Evolutionary conservation across 2,888 invertebrate species (phyloP), one percentile per base, ranked within the genome.

Genomic region (Amphipoea oculea): DNA sequence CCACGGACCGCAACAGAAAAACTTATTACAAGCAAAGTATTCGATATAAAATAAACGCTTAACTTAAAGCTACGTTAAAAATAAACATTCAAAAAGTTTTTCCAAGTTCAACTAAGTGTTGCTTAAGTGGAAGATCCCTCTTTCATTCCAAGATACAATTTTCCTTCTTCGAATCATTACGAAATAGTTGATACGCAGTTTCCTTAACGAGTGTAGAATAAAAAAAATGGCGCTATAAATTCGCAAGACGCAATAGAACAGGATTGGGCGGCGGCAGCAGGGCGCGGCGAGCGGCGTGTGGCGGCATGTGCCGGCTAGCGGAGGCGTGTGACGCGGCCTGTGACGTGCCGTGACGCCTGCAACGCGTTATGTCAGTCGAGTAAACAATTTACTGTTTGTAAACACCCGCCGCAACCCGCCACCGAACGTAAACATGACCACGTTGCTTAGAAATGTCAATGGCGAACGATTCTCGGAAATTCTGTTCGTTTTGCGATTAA

Each of bases 341-440:
- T 90, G 92, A 90, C 91, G 92, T 87, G 81, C 73, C 82, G 85
- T 93, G 93, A 92, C 93, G 93, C 91, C 85, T 92, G 94, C 94
- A 92, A 88, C 89, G 89, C 89, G 92, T 93, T 91, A 92, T 94
- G 93, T 94, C 93, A 94, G 93, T 92, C 90, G 91, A 92, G 95
- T 95, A 95, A 95, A 96, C 95, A 95, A 94, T 94, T 93, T 93
- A 93, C 91, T 96, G 96, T 96, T 96, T 95, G 96, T 96, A 96
- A 96, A 96, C 96, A 96, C 87, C 86, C 89, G 89, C 90, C 91
- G 87, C 89, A 89, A 86, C 86, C 87, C 90, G 89, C 91, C 90
- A 91, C 90, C 87, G 86, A 92, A 93, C 94, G 95, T 96, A 96
- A 96, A 96, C 95, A 96, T 88, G 85, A 89, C 93, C 95, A 95